A percentile compares a stretch with the other conserved stretches of the same genome.
Conservation (phyloP, 2,113 vertebrate species). For the Phycodurus eques region DNA sequence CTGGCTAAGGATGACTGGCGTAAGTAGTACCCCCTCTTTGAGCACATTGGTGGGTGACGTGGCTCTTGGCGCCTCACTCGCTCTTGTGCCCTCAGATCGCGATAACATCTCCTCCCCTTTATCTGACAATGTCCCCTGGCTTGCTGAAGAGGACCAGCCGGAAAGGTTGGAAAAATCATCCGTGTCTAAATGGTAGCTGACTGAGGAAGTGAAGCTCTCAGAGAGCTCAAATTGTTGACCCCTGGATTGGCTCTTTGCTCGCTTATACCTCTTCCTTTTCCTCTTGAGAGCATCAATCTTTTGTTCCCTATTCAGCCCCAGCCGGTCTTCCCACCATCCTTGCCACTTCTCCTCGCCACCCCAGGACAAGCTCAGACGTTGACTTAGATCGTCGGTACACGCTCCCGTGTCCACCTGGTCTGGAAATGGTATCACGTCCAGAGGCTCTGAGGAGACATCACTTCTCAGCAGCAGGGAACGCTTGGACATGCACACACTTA, state of each 20-base stretch:
- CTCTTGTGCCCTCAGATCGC: neutral
- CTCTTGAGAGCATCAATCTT: constrained; percentile 58
- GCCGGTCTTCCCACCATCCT: constrained; percentile 77
- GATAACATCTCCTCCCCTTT: neutral
- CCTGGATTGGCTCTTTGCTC: neutral
- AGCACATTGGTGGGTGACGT: rapidly evolving
- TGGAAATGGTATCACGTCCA: constrained; percentile 8
- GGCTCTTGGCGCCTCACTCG: neutral
- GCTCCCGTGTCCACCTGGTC: constrained; percentile 11
- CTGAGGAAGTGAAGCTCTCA: constrained; percentile 77
- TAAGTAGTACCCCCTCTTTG: neutral
- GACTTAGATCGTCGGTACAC: constrained; percentile 70
- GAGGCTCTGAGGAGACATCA: neutral
- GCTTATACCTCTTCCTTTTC: constrained; percentile 71
- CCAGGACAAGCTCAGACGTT: constrained; percentile 78
- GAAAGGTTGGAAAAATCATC: constrained; percentile 27
- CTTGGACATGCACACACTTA: constrained; percentile 59
- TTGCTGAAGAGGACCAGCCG: constrained; percentile 1
- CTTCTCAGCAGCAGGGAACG: constrained; percentile 53
- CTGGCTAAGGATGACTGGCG: rapidly evolving
- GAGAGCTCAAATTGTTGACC: constrained; percentile 49
- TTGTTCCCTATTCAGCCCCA: constrained; percentile 33
- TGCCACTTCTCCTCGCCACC: constrained; percentile 59
- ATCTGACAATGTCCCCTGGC: constrained; percentile 46
- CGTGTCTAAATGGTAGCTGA: constrained; percentile 66